These are phyloP conservation scores for Pachypeltis micranthus DNA, from an alignment of 1,140 invertebrate genomes.

Conservation along the genomic window DNA sequence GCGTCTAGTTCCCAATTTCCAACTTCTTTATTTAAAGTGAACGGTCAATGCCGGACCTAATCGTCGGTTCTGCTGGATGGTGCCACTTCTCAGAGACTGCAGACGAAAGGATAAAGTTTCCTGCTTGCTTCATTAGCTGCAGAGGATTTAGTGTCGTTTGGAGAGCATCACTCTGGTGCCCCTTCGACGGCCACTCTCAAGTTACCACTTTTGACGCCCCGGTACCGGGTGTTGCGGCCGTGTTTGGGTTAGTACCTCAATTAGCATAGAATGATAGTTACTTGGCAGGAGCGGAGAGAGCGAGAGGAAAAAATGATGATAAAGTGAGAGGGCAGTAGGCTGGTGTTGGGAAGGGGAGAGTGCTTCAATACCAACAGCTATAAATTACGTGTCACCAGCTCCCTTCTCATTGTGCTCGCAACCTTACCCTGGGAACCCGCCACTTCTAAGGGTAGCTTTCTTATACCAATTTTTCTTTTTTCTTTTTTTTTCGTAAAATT, in stretches of 20 bases:
- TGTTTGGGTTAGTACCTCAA: conserved; percentile 10
- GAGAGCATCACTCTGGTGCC: no score
- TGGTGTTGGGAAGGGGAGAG: neutral
- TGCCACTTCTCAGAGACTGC: no score
- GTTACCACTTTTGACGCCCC: conserved; percentile 18
- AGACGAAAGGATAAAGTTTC: no score
- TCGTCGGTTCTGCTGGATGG: no score
- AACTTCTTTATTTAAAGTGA: no score
- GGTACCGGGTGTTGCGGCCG: neutral
- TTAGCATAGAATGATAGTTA: conserved; percentile 17
- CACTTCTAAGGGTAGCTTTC: neutral
- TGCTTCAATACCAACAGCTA: conserved; percentile 17
- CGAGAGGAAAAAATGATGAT: neutral
- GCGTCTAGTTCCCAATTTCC: no score
- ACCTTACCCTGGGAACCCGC: conserved; percentile 16
- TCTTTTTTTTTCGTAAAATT: neutral
- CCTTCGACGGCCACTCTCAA: neutral
- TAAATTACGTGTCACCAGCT: conserved; percentile 22
- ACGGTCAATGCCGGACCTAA: no score
- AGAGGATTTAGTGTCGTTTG: no score
- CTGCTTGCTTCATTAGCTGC: no score
- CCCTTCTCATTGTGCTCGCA: conserved; percentile 9
- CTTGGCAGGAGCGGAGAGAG: no score
- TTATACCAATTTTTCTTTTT: neutral
- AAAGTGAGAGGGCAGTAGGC: neutral